phyloP scores from a whole-genome alignment of 2,797 vertebrate genomes.

The Pygocentrus nattereri region DNA sequence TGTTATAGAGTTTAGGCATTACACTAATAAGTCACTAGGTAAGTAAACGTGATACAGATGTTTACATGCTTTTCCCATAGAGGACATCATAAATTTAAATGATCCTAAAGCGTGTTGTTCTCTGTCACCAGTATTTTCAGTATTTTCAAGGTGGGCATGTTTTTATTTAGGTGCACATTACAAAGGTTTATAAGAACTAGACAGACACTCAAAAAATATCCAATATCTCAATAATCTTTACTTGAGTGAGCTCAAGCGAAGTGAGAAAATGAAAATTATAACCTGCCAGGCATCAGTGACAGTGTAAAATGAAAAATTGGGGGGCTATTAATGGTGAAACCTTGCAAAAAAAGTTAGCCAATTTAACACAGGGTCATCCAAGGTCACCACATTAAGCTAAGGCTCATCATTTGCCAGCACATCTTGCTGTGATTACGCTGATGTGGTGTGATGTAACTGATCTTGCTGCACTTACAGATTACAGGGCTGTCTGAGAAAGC shows the following conservation, averaged over 20 bases:
- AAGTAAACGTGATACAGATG: neutral
- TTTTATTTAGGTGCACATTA: conserved; percentile 76
- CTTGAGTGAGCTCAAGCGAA: conserved; percentile 84
- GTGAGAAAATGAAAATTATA: conserved; percentile 89
- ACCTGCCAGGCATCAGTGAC: conserved; percentile 88
- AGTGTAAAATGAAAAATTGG: conserved; percentile 88
- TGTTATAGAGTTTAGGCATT: neutral
- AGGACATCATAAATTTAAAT: conserved; percentile 69
- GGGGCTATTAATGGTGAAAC: conserved; percentile 84
- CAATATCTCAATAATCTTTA: conserved; percentile 86
- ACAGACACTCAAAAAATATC: conserved; percentile 79
- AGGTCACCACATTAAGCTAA: conserved; percentile 83
- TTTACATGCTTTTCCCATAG: conserved; percentile 8
- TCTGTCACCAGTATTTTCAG: conserved; percentile 29
- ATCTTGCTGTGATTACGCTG: neutral
- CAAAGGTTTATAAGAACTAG: conserved; percentile 73
- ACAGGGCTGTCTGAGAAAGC: conserved; percentile 3
- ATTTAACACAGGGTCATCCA: conserved; percentile 85
- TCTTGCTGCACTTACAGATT: conserved; percentile 7
- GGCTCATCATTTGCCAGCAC: conserved; percentile 76
- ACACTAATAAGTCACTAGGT: neutral
- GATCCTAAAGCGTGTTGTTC: conserved; percentile 67
- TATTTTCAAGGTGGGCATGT: conserved; percentile 74
- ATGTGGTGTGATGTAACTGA: conserved; percentile 1
- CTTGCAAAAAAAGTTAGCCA: conserved; percentile 77